phyloP scores from a whole-genome alignment of 2,888 invertebrate genomes.

The Nomada ruficornis region DNA sequence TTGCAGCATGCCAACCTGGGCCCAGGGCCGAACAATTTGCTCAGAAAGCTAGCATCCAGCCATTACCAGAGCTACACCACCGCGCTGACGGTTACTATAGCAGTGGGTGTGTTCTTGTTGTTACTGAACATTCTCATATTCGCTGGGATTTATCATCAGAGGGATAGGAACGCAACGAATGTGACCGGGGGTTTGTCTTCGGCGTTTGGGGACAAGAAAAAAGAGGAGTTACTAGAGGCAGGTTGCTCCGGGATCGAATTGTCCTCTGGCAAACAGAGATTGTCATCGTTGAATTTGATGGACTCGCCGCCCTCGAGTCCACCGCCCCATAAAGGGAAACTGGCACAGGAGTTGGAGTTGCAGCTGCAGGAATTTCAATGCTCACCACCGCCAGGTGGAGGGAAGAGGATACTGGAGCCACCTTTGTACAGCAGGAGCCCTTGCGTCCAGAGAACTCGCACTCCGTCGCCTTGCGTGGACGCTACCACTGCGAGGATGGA shows the following conservation, averaged over 20 bases:
- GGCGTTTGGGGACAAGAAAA: conserved; percentile 88
- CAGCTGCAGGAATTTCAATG: conserved; percentile 88
- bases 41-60: conserved; percentile 91
- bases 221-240: conserved; percentile 91
- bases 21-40: conserved; percentile 89
- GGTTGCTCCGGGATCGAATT: conserved; percentile 89
- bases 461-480: conserved; percentile 82
- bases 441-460: conserved; percentile 73
- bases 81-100: conserved; percentile 94
- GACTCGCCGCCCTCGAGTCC: conserved; percentile 78
- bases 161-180: conserved; percentile 86
- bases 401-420: conserved; percentile 78
- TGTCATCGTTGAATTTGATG: conserved; percentile 78
- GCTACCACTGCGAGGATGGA: conserved; percentile 78
- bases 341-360: conserved; percentile 86
- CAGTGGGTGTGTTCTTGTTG: conserved; percentile 93
- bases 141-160: conserved; percentile 94
- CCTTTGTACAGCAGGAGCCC: conserved; percentile 78
- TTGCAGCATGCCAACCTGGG: conserved; percentile 83
- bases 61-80: conserved; percentile 96
- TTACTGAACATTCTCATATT: conserved; percentile 94
- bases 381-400: conserved; percentile 85
- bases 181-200: conserved; percentile 72
- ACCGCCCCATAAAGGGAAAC: conserved; percentile 79
- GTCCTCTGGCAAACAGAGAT: conserved; percentile 80